Percentiles rank a stretch among this genome's conserved stretches.
These are phyloP conservation scores for Rhagoletis zephyria DNA, from an alignment of 1,140 invertebrate species.

Conservation along the genomic window DNA sequence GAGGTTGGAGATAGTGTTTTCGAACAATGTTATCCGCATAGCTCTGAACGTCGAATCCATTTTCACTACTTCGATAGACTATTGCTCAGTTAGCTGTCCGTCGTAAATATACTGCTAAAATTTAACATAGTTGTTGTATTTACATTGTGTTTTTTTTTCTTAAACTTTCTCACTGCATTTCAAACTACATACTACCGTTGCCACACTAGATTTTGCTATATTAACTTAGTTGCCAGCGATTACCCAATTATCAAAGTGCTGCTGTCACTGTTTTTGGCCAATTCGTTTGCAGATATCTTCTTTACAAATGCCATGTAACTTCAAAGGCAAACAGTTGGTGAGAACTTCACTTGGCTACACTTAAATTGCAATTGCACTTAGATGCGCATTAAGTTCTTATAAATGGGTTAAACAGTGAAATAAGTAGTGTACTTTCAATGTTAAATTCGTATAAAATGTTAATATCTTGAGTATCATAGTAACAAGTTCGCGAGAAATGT, in stretches of 20 bases:
- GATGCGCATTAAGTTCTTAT: neutral
- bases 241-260: conserved; percentile 19
- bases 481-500: too few species aligned
- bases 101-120: too few species aligned
- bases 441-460: neutral
- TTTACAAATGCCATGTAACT: neutral
- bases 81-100: too few species aligned
- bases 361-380: neutral
- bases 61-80: too few species aligned
- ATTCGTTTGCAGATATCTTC: conserved; percentile 2
- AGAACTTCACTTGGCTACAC: neutral
- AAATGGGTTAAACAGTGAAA: neutral
- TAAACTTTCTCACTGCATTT: neutral
- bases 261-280: conserved; percentile 12
- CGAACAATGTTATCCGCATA: too few species aligned
- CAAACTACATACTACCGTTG: neutral
- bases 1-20: too few species aligned
- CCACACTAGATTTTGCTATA: neutral
- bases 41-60: too few species aligned
- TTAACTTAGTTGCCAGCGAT: neutral
- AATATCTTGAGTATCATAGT: too few species aligned
- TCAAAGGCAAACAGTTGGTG: neutral
- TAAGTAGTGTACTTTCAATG: neutral
- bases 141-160: neutral
- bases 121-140: too few species aligned